Percentiles rank a stretch among this genome's conserved stretches.
Evolutionary conservation across 2,113 vertebrate genomes (phyloP).

Genomic region (Probosciger aterrimus): DNA sequence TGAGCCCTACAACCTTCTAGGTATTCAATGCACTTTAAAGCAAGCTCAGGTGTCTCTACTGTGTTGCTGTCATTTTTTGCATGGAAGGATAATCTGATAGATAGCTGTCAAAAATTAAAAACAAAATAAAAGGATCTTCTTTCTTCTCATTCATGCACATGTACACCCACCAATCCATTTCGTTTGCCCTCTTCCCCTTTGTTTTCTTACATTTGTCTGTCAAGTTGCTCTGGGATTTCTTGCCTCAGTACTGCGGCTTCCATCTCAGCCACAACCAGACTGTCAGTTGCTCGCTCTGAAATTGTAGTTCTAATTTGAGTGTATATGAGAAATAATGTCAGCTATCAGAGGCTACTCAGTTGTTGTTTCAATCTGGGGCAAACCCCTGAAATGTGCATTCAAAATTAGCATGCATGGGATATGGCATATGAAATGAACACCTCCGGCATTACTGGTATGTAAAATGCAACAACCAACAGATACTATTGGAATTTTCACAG

Average conservation of each 20-base stretch:
- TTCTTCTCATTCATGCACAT: background rate
- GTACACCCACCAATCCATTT: background rate
- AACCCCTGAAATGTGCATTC: rapidly evolving
- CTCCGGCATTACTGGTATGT: background rate
- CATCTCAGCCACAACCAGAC: background rate
- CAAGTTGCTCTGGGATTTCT: background rate
- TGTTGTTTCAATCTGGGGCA: background rate
- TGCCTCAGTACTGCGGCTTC: background rate
- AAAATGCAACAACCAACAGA: background rate
- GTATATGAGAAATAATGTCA: background rate
- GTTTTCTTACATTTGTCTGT: background rate
- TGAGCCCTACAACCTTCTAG: background rate
- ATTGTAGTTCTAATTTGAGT: background rate
- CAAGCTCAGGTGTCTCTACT: background rate
- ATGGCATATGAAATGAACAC: background rate
- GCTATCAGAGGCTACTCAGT: background rate
- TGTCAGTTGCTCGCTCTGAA: background rate
- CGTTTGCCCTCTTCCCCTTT: background rate
- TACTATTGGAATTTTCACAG: background rate
- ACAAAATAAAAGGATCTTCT: background rate
- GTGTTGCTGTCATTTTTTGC: background rate
- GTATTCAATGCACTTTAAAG: background rate
- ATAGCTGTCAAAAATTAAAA: background rate
- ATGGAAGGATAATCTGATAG: background rate
- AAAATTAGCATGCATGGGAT: background rate